Evolutionary conservation across 64 coral and sea anemone genomes (phyloP).

Genomic region (Cladopsammia gracilis): DNA sequence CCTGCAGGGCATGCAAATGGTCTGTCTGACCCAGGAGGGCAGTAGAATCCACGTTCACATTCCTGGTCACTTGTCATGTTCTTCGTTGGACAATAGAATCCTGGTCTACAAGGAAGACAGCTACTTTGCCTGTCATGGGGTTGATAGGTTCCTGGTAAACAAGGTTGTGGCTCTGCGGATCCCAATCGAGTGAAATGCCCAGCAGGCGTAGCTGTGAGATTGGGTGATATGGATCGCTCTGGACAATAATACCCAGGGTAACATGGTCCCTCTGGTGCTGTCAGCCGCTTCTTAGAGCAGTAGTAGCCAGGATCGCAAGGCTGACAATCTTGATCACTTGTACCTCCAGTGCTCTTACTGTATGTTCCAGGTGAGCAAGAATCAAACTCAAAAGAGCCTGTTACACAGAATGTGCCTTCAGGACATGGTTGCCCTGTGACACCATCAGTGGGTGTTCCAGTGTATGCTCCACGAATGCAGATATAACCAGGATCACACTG

Average conservation of each 20-base stretch:
- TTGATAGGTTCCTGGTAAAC: conserved; percentile 92
- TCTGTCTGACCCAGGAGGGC: conserved; percentile 93
- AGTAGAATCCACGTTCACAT: conserved; percentile 91
- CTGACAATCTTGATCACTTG: conserved; percentile 97
- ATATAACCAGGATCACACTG: conserved; percentile 96
- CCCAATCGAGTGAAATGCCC: conserved; percentile 88
- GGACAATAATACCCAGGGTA: conserved; percentile 91
- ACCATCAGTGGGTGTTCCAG: conserved; percentile 90
- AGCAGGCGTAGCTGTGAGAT: conserved; percentile 75
- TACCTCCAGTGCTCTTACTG: conserved; percentile 93
- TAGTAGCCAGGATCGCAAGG: conserved; percentile 91
- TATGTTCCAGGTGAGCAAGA: conserved; percentile 91
- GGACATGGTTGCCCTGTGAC: conserved; percentile 90
- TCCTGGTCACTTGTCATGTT: conserved; percentile 75
- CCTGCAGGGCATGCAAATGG: conserved; percentile 90
- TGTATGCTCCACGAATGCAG: conserved; percentile 90
- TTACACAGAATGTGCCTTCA: conserved; percentile 90
- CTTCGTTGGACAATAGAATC: conserved; percentile 89
- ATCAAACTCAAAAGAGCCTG: conserved; percentile 91
- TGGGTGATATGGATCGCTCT: conserved; percentile 80
- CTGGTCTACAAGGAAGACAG: conserved; percentile 83
- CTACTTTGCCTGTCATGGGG: conserved; percentile 82
- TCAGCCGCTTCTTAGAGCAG: conserved; percentile 79
- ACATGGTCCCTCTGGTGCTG: conserved; percentile 93
- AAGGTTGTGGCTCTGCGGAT: conserved; percentile 87